Evolutionary conservation across 1,140 invertebrate genomes (phyloP).

Genomic region (Chelonus insularis): DNA sequence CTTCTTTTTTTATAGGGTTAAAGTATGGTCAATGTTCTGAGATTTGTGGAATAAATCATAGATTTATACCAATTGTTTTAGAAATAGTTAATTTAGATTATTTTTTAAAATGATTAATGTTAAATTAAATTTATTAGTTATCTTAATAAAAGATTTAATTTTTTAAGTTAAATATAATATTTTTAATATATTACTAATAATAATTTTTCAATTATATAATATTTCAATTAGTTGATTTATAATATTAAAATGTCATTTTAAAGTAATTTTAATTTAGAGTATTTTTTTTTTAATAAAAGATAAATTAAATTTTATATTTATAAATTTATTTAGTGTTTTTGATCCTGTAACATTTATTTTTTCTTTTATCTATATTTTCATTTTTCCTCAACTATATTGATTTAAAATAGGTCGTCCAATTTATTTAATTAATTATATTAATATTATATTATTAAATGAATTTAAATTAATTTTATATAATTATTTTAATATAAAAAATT

Average conservation of each 20-base stretch:
- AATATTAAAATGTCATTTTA: conserved; percentile 53
- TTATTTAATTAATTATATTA: background rate
- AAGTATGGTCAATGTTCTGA: conserved; percentile 77
- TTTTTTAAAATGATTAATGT: conserved; percentile 64
- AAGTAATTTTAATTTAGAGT: conserved; percentile 37
- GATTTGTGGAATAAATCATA: conserved; percentile 77
- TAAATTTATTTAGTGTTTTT: conserved; percentile 42
- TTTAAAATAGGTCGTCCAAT: background rate
- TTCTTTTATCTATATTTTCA: no score
- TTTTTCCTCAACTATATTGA: conserved; percentile 19
- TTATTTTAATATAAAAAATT: conserved; percentile 62
- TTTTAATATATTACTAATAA: no score
- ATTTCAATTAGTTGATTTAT: conserved; percentile 52
- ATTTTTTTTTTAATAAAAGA: conserved; percentile 46
- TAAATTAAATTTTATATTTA: conserved; percentile 44
- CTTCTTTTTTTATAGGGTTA: no score
- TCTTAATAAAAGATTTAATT: conserved; percentile 67
- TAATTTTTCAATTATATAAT: conserved; percentile 53
- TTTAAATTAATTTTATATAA: conserved; percentile 44
- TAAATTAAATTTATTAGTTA: conserved; percentile 46
- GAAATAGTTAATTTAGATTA: conserved; percentile 60
- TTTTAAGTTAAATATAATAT: conserved; percentile 68
- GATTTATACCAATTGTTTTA: conserved; percentile 76
- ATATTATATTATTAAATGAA: conserved; percentile 35
- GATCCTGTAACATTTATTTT: conserved; percentile 13